Base-by-base conservation (phyloP, 2,113 vertebrate species). In the Lophius piscatorius region DNA sequence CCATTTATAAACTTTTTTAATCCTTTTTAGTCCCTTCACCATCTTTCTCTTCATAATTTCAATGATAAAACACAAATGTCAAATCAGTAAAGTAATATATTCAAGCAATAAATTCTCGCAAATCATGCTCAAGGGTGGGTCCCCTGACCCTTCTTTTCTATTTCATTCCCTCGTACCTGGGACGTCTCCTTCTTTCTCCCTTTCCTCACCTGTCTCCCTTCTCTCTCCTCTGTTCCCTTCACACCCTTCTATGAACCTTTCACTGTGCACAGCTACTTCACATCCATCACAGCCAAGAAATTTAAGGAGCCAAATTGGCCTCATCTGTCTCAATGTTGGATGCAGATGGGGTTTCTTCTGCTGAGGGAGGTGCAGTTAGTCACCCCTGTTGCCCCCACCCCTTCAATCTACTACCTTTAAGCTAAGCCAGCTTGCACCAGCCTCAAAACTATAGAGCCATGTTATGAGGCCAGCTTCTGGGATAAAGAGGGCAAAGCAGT, bases 271-370 rank as follows among this genome's bases (percentile, higher is more conserved):
- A 82, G 76, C 94, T 90, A 90, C 89, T 92, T 88, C 93, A 95
- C 94, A 99, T 98, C 96, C 95, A 99, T 99, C 96, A 98, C 93
- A 93, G 91, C 91, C 90, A 94, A 95, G 94, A 97, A 96, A 96
- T 96, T 96, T 96, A 96, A 94, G 94, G 94, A 95, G 94, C 93
- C 94, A 97, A 97, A 99, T 97, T 99, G 96, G 95, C 93, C 95
- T 97, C 96, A 98, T 98, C 96, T 98, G 96, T 99, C 97, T 99
- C 96, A 98, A 98, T 98, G 96, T 93, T 95, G 94, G 95, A 98
- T 95, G 95, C 95, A 98, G 94, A 96, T 96, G 94, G 95, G 95
- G 95, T 95, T 96, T 97, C 93, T 95, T 96, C 92, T 94, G 94
- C 90, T 91, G 91, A 93, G 93, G 94, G 94, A 97, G 93, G 94